Evolutionary conservation across 2,797 vertebrate species (phyloP).

Genomic region (Loris lydekkerianus): DNA sequence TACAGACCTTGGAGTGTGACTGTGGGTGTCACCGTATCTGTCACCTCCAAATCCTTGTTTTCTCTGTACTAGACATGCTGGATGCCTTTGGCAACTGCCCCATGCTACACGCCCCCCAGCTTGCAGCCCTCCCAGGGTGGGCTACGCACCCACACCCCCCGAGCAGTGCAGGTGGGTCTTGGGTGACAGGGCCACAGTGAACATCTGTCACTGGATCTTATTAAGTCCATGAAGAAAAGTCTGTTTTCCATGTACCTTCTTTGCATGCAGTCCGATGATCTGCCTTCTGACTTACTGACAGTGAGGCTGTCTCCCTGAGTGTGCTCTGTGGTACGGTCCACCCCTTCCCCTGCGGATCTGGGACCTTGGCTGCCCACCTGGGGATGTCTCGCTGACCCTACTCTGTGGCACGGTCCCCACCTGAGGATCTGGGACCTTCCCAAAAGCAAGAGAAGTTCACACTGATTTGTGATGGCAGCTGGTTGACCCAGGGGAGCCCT

Average conservation of each 20-base stretch:
- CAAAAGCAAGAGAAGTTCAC: fast-evolving
- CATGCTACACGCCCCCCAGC: neutral
- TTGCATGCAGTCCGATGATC: neutral
- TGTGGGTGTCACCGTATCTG: fast-evolving
- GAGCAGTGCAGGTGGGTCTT: neutral
- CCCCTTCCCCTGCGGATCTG: neutral
- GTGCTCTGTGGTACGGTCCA: neutral
- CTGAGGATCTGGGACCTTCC: neutral
- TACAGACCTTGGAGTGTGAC: no score
- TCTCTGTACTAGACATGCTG: neutral
- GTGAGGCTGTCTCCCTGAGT: no score
- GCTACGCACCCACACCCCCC: neutral
- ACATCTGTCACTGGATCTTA: fast-evolving
- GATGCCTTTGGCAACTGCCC: neutral
- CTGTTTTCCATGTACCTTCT: neutral
- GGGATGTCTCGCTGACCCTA: fast-evolving
- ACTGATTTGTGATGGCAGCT: neutral
- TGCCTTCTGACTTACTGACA: no score
- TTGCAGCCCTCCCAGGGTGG: no score
- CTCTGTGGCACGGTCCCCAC: neutral
- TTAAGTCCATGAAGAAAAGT: neutral
- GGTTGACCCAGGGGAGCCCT: neutral
- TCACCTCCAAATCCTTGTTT: neutral
- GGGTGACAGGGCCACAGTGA: neutral
- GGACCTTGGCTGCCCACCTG: neutral